phyloP scores from a whole-genome alignment of 2,113 vertebrate species.

The Platysternon megacephalum region DNA sequence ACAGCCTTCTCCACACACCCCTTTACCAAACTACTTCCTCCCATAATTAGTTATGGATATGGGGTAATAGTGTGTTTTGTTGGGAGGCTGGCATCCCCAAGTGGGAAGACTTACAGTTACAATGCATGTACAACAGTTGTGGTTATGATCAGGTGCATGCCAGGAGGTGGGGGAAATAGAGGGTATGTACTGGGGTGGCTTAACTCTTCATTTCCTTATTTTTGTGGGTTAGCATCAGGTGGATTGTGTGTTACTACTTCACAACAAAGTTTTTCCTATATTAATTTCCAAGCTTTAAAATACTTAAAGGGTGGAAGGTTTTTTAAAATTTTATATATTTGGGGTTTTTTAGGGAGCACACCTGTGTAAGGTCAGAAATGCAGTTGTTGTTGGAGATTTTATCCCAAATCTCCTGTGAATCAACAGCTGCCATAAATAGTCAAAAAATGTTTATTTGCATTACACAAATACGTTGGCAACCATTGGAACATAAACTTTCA shows the following conservation, averaged over 20 bases:
- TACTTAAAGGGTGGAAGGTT: rapidly evolving
- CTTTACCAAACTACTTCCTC: not conserved
- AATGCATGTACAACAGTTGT: not conserved
- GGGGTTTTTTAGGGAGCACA: not conserved
- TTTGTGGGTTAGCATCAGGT: not conserved
- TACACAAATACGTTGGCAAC: not conserved
- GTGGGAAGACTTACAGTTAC: not conserved
- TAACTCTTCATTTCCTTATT: not conserved
- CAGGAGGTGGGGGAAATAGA: not conserved
- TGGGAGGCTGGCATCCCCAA: rapidly evolving
- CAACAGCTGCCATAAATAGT: not conserved
- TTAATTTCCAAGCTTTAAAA: not conserved
- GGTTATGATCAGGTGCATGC: not conserved
- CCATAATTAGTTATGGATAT: not conserved
- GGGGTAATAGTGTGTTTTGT: not conserved
- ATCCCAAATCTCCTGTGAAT: not conserved
- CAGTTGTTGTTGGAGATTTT: not conserved
- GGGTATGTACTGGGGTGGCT: not conserved
- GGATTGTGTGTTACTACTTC: not conserved
- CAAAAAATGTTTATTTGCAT: not conserved
- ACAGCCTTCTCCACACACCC: not conserved
- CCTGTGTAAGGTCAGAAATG: not conserved
- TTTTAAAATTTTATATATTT: not conserved
- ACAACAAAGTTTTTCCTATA: not conserved
- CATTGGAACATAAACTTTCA: conserved; percentile 2